A percentile compares a stretch with the other conserved stretches of the same genome.
Evolutionary conservation across 2,888 invertebrate genomes (phyloP).

Genomic region (Chalcis sispes): DNA sequence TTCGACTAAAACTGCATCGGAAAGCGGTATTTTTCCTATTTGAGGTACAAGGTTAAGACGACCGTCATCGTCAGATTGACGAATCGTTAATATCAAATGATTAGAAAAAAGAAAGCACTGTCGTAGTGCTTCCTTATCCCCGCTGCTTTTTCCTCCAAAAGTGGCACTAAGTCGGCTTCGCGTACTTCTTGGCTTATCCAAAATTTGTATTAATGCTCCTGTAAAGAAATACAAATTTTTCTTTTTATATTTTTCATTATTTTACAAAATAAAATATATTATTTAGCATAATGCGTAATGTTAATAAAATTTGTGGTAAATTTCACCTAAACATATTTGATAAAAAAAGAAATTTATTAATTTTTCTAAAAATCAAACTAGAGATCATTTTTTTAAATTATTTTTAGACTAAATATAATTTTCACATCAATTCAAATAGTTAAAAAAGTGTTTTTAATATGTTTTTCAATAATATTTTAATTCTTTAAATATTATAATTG

Average conservation of each 20-base stretch:
- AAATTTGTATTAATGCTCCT: constrained; percentile 88
- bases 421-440: no score
- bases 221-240: constrained; percentile 52
- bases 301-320: no score
- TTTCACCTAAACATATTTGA: no score
- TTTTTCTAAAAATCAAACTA: neutral
- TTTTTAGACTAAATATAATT: no score
- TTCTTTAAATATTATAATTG: neutral
- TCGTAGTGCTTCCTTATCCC: constrained; percentile 84
- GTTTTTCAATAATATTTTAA: no score
- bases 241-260: no score
- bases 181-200: constrained; percentile 79
- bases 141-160: constrained; percentile 77
- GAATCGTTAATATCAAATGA: constrained; percentile 89
- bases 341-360: no score
- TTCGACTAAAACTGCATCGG: constrained; percentile 90
- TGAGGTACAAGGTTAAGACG: constrained; percentile 91
- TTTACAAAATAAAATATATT: neutral
- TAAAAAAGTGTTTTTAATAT: no score
- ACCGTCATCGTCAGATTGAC: constrained; percentile 85
- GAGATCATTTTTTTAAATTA: no score
- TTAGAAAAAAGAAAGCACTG: constrained; percentile 95
- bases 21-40: constrained; percentile 88
- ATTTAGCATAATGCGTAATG: no score
- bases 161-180: constrained; percentile 79